phyloP scores from a whole-genome alignment of 2,113 vertebrate species.

The Lampris megalopsis region DNA sequence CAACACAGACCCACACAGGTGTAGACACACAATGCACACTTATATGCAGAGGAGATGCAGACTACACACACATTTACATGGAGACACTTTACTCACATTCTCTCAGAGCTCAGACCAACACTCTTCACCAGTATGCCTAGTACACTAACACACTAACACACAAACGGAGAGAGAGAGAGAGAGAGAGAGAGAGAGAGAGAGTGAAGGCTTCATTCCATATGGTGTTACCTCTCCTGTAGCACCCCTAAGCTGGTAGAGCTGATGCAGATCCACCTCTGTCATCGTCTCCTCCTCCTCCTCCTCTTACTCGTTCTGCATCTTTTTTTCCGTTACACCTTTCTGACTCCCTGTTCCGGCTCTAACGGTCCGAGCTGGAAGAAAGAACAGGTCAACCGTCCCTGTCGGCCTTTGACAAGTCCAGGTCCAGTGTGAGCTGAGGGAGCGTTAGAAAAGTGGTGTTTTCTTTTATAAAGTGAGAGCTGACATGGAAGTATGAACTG shows the following conservation, averaged over 20 bases:
- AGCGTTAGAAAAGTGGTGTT: not conserved
- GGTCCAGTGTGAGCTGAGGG: too few relatives aligned
- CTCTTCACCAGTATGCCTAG: slow-evolving; percentile 15
- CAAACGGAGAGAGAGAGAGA: slow-evolving; percentile 53
- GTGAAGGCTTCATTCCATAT: slow-evolving; percentile 62
- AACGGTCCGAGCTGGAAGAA: slow-evolving; percentile 71
- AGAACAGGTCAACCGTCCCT: slow-evolving; percentile 67
- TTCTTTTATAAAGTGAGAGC: slow-evolving; percentile 21
- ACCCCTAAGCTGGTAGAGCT: slow-evolving; percentile 60
- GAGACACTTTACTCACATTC: not conserved
- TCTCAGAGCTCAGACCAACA: too few relatives aligned
- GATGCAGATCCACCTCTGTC: slow-evolving; percentile 73
- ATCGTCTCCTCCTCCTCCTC: slow-evolving; percentile 33
- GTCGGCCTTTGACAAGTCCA: too few relatives aligned
- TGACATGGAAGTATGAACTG: not conserved
- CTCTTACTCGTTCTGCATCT: not conserved
- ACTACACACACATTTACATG: not conserved
- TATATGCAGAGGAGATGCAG: not conserved
- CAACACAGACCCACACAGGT: not conserved
- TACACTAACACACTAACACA: slow-evolving; percentile 63
- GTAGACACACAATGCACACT: slow-evolving; percentile 3
- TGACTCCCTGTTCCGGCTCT: slow-evolving; percentile 72
- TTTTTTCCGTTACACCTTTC: slow-evolving; percentile 59
- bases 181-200: slow-evolving; percentile 56
- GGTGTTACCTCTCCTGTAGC: slow-evolving; percentile 56